Percentiles rank a stretch among this genome's conserved stretches.
Evolutionary conservation across 2,888 invertebrate genomes (phyloP).

Genomic region (Noctua comes): DNA sequence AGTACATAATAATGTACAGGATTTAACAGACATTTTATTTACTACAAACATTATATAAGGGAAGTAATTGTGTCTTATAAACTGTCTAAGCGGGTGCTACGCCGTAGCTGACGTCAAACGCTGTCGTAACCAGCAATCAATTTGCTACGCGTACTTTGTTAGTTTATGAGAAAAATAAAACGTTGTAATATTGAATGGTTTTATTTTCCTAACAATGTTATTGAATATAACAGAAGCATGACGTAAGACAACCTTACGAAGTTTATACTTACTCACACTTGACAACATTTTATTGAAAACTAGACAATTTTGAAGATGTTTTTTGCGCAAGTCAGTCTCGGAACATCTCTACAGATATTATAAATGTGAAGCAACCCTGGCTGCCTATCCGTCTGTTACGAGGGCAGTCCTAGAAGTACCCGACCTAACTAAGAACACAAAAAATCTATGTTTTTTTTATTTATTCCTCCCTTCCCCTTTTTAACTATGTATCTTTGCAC

Average conservation of each 20-base stretch:
- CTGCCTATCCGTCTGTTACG: neutral
- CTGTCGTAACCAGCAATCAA: slow-evolving; percentile 38
- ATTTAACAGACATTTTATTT: neutral
- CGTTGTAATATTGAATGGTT: slow-evolving; percentile 19
- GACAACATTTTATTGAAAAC: neutral
- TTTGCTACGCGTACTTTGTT: slow-evolving; percentile 40
- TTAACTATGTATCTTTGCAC: neutral
- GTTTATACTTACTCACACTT: neutral
- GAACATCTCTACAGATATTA: neutral
- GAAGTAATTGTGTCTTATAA: slow-evolving; percentile 6
- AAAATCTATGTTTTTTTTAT: too few relatives aligned
- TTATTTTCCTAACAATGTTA: slow-evolving; percentile 33
- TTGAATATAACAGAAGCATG: neutral
- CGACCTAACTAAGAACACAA: too few relatives aligned
- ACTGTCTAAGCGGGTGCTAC: slow-evolving; percentile 13
- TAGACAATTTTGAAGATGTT: neutral
- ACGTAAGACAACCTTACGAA: neutral
- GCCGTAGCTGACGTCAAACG: slow-evolving; percentile 32
- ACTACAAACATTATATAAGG: neutral
- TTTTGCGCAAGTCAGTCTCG: neutral
- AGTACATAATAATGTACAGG: neutral
- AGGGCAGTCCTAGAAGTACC: too few relatives aligned
- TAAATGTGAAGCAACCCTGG: neutral
- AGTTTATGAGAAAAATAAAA: slow-evolving; percentile 34
- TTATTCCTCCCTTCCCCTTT: too few relatives aligned